phyloP scores from a whole-genome alignment of 2,797 vertebrate species.

The Siniperca obscura region DNA sequence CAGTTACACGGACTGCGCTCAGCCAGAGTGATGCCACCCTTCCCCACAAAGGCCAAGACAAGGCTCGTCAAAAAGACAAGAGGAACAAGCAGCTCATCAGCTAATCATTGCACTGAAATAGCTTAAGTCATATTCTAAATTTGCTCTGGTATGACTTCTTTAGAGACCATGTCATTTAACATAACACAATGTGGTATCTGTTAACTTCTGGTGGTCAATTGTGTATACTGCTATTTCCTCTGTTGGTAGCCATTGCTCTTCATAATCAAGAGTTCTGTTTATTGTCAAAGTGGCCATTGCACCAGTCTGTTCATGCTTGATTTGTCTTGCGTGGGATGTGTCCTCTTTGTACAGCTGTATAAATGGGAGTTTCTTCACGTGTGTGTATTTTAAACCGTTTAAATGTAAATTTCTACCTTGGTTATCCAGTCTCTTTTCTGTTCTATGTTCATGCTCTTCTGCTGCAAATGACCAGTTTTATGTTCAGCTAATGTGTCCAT shows the following conservation, averaged over 20 bases:
- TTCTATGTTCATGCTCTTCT: not conserved
- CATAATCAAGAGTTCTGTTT: not conserved
- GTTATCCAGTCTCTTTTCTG: slow-evolving; percentile 14
- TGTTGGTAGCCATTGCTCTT: not conserved
- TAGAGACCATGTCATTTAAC: not conserved
- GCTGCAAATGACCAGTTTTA: slow-evolving; percentile 7
- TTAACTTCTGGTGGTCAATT: not conserved
- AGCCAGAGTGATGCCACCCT: slow-evolving; percentile 72
- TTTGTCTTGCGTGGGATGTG: not conserved
- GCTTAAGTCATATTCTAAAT: not conserved
- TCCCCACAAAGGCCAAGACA: slow-evolving; percentile 75
- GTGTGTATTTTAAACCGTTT: slow-evolving; percentile 37
- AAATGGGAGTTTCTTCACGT: not conserved
- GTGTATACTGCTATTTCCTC: not conserved
- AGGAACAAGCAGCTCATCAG: slow-evolving; percentile 60
- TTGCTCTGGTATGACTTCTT: not conserved
- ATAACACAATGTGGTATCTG: not conserved
- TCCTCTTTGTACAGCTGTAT: not conserved
- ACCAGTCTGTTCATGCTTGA: not conserved
- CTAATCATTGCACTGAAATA: not conserved
- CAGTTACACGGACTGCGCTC: slow-evolving; percentile 86
- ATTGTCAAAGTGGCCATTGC: not conserved
- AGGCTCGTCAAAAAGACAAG: slow-evolving; percentile 78
- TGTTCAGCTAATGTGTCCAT: slow-evolving; percentile 13
- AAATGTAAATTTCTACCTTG: not conserved